These are phyloP conservation scores for Oppia nitens DNA, from an alignment of 1,140 invertebrate species.

Conservation along the genomic window DNA sequence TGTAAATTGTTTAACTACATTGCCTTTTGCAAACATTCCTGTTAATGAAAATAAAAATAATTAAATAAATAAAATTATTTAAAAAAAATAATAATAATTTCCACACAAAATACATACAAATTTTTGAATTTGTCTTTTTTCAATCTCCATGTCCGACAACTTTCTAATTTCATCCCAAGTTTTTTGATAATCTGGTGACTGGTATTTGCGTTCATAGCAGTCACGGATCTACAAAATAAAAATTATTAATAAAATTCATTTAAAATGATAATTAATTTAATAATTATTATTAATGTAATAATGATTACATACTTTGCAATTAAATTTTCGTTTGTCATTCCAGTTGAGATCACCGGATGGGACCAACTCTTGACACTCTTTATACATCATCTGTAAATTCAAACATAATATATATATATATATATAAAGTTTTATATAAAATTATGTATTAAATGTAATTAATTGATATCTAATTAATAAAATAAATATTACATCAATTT, in stretches of 20 bases:
- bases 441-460: too few relatives aligned
- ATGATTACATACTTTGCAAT: neutral
- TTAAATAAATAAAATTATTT: too few relatives aligned
- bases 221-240: neutral
- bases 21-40: too few relatives aligned
- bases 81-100: too few relatives aligned
- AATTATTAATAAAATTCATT: too few relatives aligned
- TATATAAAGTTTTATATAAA: too few relatives aligned
- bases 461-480: too few relatives aligned
- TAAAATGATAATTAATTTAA: too few relatives aligned
- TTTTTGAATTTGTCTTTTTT: neutral
- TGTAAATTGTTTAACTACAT: too few relatives aligned
- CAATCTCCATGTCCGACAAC: neutral
- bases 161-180: neutral
- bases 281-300: too few relatives aligned
- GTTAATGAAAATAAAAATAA: too few relatives aligned
- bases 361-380: neutral
- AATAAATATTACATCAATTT: neutral
- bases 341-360: neutral
- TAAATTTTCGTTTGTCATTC: neutral
- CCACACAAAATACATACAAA: neutral
- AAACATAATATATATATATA: too few relatives aligned
- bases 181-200: neutral
- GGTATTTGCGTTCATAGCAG: neutral
- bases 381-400: neutral